Percentiles rank a stretch among this genome's conserved stretches.
These are phyloP conservation scores for Mycetomoellerius zeteki DNA, from an alignment of 1,140 invertebrate species.

Conservation along the genomic window DNA sequence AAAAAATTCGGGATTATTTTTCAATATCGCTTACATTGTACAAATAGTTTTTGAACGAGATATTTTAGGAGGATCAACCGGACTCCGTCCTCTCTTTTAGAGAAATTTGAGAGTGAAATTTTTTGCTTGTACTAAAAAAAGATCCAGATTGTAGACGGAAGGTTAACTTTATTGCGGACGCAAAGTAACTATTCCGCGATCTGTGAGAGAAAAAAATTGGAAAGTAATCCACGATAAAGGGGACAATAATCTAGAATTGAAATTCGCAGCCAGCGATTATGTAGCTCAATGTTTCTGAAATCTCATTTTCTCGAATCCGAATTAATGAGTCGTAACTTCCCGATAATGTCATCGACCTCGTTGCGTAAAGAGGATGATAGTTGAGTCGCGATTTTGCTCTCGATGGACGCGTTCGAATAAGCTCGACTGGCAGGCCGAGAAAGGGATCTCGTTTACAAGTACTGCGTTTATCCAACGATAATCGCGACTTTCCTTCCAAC, in stretches of 20 bases:
- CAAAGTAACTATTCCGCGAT: neutral
- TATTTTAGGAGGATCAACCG: no score
- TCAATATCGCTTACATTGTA: no score
- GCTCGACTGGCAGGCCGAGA: neutral
- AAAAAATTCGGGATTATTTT: no score
- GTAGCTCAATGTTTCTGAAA: constrained; percentile 38
- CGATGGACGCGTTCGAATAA: neutral
- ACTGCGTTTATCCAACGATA: constrained; percentile 35
- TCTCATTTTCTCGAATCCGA: constrained; percentile 45
- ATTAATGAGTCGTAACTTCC: constrained; percentile 38
- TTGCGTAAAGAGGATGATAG: constrained; percentile 5
- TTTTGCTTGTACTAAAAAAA: no score
- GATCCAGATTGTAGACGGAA: no score
- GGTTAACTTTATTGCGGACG: neutral
- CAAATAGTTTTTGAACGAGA: no score
- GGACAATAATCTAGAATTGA: constrained; percentile 36
- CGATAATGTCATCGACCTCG: constrained; percentile 38
- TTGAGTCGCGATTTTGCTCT: neutral
- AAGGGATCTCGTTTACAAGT: constrained; percentile 33
- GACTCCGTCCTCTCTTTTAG: no score
- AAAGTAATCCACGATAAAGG: constrained; percentile 7
- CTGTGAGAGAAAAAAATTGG: neutral
- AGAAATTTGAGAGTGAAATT: no score
- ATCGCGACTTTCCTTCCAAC: neutral
- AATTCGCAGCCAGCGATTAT: neutral